These are phyloP conservation scores for Cantharis rufa DNA, from an alignment of 2,888 invertebrate genomes.

Conservation along the genomic window DNA sequence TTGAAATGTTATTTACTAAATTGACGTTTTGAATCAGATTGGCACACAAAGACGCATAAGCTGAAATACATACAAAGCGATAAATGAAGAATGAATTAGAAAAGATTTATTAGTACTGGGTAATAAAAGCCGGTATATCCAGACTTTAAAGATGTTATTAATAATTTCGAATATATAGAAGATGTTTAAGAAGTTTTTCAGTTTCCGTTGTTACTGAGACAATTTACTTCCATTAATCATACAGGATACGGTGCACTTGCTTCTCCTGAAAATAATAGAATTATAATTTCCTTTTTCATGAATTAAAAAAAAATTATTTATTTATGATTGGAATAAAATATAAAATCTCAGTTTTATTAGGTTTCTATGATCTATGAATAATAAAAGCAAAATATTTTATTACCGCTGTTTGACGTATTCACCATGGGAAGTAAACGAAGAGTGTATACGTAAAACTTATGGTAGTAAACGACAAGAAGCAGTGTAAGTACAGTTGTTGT, in stretches of 20 bases:
- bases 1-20: neutral
- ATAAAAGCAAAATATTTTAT: neutral
- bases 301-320: neutral
- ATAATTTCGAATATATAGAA: neutral
- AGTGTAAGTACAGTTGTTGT: slow-evolving; percentile 33
- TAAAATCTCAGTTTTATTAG: neutral
- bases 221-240: neutral
- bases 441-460: slow-evolving; percentile 10
- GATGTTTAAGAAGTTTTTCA: neutral
- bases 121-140: neutral
- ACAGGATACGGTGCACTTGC: neutral
- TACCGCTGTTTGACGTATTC: neutral
- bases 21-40: neutral
- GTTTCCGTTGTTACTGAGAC: neutral
- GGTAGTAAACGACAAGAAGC: slow-evolving; percentile 12
- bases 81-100: neutral
- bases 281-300: neutral
- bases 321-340: neutral
- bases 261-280: neutral
- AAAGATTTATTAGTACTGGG: neutral
- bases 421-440: slow-evolving; percentile 1
- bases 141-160: neutral
- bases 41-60: neutral
- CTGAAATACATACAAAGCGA: neutral
- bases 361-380: neutral